Evolutionary conservation across 2,888 invertebrate genomes (phyloP), one percentile per base, ranked within the genome.

Genomic region (Aleiodes leptofemur): DNA sequence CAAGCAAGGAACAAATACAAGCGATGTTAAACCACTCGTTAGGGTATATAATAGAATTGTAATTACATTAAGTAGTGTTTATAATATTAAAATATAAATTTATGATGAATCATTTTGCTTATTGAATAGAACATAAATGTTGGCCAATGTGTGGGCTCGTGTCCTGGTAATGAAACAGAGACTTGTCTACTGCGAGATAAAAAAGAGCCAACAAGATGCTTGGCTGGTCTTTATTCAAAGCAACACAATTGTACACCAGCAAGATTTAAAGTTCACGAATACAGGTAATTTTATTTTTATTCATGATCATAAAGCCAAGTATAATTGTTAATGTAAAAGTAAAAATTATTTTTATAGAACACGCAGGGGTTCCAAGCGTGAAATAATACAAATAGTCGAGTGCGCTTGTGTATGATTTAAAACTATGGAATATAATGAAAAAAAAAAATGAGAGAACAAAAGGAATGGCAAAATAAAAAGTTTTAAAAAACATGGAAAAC

Each of bases 141-240:
- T 55, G 90, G 90, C 7, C 86, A 88, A 76, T 90, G 90, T 76
- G 86, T 88, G 66, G 90, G 90, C 29, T 84, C 83, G 48, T 90
- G 90, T 81, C 83, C 86, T 13, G 86, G 84, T 1, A 87, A 85
- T 72, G 80, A 83, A 38, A 87, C 85, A 13, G 87, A 88, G 78
- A 87, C 87, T 38, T 89, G 89, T 71, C 77, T 89, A 34, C 77
- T 88, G 34, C 81, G 87, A 53, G 87, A 87, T 74, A 89, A 85
- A 74, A 87, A 84, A 48, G 86, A 88, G 72, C 88, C 89, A 3
- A 81, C 81, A 14, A 87, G 84, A 78, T 89, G 88, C 76, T 76
- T 86, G 70, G 85, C 85, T n/a, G 86, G 86, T 38, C 77, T 85
- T 48, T 86, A 84, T 72, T 84, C 83, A 68, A 83, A 80, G 43